Evolutionary conservation across 2,888 invertebrate genomes (phyloP).

Genomic region (Tholera decimalis): DNA sequence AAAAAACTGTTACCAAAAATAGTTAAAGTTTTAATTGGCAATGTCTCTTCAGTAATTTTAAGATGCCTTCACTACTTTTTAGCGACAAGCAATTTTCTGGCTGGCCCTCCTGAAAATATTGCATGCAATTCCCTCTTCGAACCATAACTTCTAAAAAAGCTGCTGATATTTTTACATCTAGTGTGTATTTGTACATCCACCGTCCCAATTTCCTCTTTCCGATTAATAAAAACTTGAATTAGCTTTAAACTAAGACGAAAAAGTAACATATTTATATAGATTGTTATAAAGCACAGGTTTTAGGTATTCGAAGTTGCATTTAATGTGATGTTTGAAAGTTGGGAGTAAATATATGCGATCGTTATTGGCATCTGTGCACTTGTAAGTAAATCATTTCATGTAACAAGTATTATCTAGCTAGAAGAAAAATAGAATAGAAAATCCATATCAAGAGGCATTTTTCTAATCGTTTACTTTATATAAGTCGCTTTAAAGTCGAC

Average conservation of each 20-base stretch:
- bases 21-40: conserved; percentile 52
- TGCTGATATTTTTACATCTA: conserved; percentile 86
- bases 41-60: conserved; percentile 59
- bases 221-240: conserved; percentile 83
- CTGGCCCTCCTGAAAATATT: conserved; percentile 59
- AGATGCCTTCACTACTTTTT: conserved; percentile 45
- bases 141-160: conserved; percentile 70
- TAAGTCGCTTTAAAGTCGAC: conserved; percentile 26
- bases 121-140: conserved; percentile 75
- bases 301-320: conserved; percentile 90
- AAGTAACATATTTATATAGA: conserved; percentile 90
- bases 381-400: conserved; percentile 51
- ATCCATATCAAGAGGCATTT: conserved; percentile 55
- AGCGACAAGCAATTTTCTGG: conserved; percentile 43
- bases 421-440: conserved; percentile 36
- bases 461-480: conserved; percentile 49
- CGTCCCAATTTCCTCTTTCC: conserved; percentile 91
- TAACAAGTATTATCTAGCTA: conserved; percentile 27
- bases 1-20: conserved; percentile 33
- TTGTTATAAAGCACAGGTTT: conserved; percentile 91
- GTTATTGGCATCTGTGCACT: conserved; percentile 20
- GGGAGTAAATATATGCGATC: conserved; percentile 38
- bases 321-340: conserved; percentile 64
- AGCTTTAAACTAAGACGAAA: conserved; percentile 86
- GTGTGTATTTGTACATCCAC: conserved; percentile 85